Evolutionary conservation across 2,888 invertebrate species (phyloP).

Genomic region (Gortyna flavago): DNA sequence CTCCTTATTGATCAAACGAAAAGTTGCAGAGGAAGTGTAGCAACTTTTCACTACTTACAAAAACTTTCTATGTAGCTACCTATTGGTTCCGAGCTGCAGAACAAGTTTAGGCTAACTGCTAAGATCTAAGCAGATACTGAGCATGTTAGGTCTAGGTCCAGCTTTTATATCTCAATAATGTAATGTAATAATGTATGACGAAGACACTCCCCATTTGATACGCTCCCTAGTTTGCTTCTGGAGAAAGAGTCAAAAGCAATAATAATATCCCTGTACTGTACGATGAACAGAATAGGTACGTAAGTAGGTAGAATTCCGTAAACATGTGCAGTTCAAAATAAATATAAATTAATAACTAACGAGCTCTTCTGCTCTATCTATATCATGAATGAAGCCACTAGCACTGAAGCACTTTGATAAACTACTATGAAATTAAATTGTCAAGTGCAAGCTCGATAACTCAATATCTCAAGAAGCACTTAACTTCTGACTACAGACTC

Average conservation of each 20-base stretch:
- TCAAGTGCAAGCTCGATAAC: constrained; percentile 17
- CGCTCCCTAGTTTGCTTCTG: neutral
- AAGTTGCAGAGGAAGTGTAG: constrained; percentile 19
- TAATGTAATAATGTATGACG: neutral
- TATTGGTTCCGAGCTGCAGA: constrained; percentile 24
- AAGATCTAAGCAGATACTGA: constrained; percentile 10
- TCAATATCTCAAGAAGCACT: constrained; percentile 36
- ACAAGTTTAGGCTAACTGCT: constrained; percentile 37
- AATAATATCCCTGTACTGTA: too few relatives aligned
- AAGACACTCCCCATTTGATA: neutral
- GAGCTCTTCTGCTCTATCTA: constrained; percentile 12
- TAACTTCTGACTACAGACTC: constrained; percentile 18
- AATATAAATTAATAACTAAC: neutral
- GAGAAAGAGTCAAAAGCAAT: neutral
- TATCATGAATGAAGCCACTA: constrained; percentile 19
- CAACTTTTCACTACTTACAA: constrained; percentile 43
- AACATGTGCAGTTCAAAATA: neutral
- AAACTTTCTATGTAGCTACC: constrained; percentile 45
- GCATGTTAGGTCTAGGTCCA: neutral
- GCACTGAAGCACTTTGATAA: constrained; percentile 19
- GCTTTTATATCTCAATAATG: neutral
- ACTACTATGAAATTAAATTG: constrained; percentile 20
- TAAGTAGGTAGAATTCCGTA: neutral
- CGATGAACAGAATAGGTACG: too few relatives aligned
- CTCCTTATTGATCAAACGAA: neutral